Evolutionary conservation across 2,888 invertebrate species (phyloP).

Genomic region (Temnothorax unifasciatus): DNA sequence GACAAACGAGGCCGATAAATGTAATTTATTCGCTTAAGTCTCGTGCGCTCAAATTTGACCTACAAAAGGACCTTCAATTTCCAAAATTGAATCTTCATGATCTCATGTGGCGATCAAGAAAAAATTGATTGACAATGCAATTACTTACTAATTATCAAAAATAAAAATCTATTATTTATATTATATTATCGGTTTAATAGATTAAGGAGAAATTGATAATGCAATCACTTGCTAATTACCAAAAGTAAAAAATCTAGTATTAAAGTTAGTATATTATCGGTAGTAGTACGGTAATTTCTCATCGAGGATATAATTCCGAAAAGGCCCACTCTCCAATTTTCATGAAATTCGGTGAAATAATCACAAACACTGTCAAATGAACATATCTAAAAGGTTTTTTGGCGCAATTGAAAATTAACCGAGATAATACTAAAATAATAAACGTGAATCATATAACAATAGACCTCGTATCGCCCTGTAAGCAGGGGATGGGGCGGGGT

Average conservation of each 20-base stretch:
- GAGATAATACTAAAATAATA: no score
- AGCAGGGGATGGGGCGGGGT: no score
- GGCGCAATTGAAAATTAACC: no score
- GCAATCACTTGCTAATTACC: neutral
- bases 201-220: neutral
- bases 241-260: conserved; percentile 5
- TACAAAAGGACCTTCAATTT: neutral
- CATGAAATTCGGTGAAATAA: no score
- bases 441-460: no score
- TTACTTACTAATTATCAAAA: neutral
- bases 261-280: neutral
- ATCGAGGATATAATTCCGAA: no score
- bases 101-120: neutral
- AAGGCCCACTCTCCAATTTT: no score
- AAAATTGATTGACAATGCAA: neutral
- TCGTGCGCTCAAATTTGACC: neutral
- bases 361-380: no score
- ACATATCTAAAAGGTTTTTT: no score
- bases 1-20: neutral
- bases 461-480: no score
- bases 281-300: neutral
- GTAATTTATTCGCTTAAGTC: neutral
- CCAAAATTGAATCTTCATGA: neutral
- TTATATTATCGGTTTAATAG: neutral
- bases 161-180: conserved; percentile 11